Base-by-base conservation (phyloP, 1,140 invertebrate genomes). In the Drosophila paulistorum region DNA sequence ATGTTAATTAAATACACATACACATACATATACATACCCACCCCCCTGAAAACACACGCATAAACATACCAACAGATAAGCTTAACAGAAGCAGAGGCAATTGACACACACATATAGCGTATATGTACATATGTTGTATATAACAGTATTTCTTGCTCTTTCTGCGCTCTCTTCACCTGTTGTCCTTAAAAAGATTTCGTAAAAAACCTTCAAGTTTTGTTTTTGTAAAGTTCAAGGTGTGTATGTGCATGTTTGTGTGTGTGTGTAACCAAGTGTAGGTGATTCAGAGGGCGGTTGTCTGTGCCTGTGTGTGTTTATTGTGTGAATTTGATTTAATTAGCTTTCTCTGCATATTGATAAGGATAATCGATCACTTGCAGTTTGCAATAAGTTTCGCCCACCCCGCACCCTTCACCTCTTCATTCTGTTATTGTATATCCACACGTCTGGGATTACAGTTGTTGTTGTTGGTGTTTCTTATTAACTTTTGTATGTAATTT, bases 141-240 rank as follows among this genome's bases (percentile, higher is more conserved):
- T 72, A 61, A 58, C 58, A 41, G 42, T 45, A 14, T 20, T 10
- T 26, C 33, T 48, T 39, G 37, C 37, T 37, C 37, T 39, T 39
- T 39, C 2, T 39, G 37, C 37, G 37, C 37, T 39, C 11, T 39
- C 20, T 83, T 65, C 63, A 79, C 68, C 79, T 79, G 83, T 87
- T 82, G 70, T 59, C 62, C 67, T 61, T 66, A n/a, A 67, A 58
- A 69, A 60, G 33, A 64, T 48, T 48, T 48, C 4, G 42, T 64
- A 14, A 26, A 80, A 87, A 79, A 61, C 83, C 79, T 87, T 83
- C 73, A 65, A 77, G 42, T 54, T 66, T 41, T 45, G 55, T 26
- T 65, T n/a, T 20, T 51, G 57, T 87, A 87, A 82, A 82, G 82
- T 86, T 86, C 82, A 86, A 86, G 82, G 82, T 74, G 65, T 26